Base-by-base conservation (phyloP, 2,888 invertebrate species). In the Ophion obscuratus region DNA sequence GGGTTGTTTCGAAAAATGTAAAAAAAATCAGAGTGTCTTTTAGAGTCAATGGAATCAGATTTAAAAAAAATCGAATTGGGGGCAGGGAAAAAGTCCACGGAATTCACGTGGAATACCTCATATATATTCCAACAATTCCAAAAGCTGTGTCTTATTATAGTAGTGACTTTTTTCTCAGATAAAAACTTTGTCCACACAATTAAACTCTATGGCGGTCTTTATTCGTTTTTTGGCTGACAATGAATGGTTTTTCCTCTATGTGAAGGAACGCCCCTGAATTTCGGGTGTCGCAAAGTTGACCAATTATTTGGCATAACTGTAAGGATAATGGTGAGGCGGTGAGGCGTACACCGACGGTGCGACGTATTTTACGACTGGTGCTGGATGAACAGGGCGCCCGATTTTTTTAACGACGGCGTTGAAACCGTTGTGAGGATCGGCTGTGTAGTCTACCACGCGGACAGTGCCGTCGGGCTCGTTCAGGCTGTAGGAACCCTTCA, bases 401-500 rank as follows among this genome's bases (percentile, higher is more conserved):
- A 93, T 91, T 86, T 92, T 92, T 88, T 92, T 92, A 17, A 92
- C 93, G 11, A 92, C 92, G 9, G 92, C 93, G 84, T 93, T 93
- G 79, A 92, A 93, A 76, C 93, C 93, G 87, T 92, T 92, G 87
- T 92, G 91, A 74, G 90, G 89, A 86, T 92, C 92, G n/a, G 92
- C 92, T 6, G 92, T 92, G 86, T 93, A 93, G 74, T 93, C 92
- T 57, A 93, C 93, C 64, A 93, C 91, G 40, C 93, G 90, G 10
- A 93, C 88, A 44, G 92, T 92, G 44, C 92, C 92, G 81, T 93
- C 92, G 31, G 92, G 92, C 79, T 93, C 92, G 88, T 93, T 92
- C 44, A 93, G 88, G 68, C 92, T 91, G 89, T 93, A 93, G 1
- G 92, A 92, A 66, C 92, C 92, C 64, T 92, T 92, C 5, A 93